These are phyloP conservation scores for Ceraclea dissimilis DNA, from an alignment of 2,888 invertebrate genomes.

Conservation along the genomic window DNA sequence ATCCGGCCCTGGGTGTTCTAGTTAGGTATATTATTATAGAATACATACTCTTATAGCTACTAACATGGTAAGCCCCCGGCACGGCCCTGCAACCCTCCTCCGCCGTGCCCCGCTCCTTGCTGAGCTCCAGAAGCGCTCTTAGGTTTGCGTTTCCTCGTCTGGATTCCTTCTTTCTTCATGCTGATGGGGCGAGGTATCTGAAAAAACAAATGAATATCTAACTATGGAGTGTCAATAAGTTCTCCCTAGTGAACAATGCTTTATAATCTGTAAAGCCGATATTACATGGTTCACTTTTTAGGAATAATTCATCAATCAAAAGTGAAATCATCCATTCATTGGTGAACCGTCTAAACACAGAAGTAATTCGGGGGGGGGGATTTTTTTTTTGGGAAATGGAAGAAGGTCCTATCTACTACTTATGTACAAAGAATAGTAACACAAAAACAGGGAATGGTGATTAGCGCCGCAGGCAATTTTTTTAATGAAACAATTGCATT, in stretches of 20 bases:
- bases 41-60: slow-evolving; percentile 13
- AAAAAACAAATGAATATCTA: not conserved
- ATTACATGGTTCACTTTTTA: not conserved
- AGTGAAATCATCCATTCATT: too few relatives aligned
- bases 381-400: too few relatives aligned
- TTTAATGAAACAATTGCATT: too few relatives aligned
- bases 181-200: slow-evolving; percentile 91
- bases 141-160: slow-evolving; percentile 91
- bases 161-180: slow-evolving; percentile 99
- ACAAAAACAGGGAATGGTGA: too few relatives aligned
- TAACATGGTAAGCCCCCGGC: slow-evolving; percentile 14
- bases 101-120: slow-evolving; percentile 32
- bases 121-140: slow-evolving; percentile 52
- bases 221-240: not conserved
- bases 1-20: too few relatives aligned
- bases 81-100: slow-evolving; percentile 31
- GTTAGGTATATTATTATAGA: not conserved
- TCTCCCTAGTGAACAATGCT: too few relatives aligned
- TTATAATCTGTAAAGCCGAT: not conserved
- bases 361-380: too few relatives aligned
- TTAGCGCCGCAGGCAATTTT: too few relatives aligned
- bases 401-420: too few relatives aligned
- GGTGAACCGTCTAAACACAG: too few relatives aligned
- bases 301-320: too few relatives aligned
- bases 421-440: too few relatives aligned